These are phyloP conservation scores for Lordiphosa collinella DNA, from an alignment of 1,140 invertebrate genomes.

Conservation along the genomic window DNA sequence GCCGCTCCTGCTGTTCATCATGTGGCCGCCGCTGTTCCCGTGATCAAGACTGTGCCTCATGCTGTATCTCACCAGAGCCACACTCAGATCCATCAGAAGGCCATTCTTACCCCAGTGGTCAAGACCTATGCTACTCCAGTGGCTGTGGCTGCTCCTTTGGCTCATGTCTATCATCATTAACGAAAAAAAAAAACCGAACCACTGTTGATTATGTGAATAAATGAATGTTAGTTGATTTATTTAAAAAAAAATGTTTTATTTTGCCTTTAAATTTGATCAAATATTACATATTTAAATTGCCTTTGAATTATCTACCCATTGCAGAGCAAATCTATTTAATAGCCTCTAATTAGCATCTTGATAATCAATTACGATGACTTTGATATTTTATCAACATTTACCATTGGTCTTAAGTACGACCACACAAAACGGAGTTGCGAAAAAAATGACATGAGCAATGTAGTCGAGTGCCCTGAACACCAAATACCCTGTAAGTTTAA, in stretches of 20 bases:
- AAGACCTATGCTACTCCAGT: conserved; percentile 53
- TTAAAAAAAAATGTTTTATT: background rate
- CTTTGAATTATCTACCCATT: conserved; percentile 1
- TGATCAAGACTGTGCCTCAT: conserved; percentile 52
- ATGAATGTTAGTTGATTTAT: conserved; percentile 16
- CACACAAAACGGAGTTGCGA: conserved; percentile 13
- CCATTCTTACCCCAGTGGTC: conserved; percentile 39
- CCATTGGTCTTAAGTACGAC: conserved; percentile 1
- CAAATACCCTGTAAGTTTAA: too few species aligned
- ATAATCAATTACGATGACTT: conserved; percentile 31
- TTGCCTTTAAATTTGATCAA: too few species aligned
- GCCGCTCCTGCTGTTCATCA: conserved; percentile 67
- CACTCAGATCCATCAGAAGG: conserved; percentile 69
- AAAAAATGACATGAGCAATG: too few species aligned
- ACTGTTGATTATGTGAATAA: conserved; percentile 58
- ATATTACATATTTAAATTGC: too few species aligned
- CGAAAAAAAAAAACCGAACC: background rate
- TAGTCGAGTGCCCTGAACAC: too few species aligned
- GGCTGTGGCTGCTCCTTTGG: conserved; percentile 39
- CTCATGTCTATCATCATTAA: conserved; percentile 61
- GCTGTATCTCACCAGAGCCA: conserved; percentile 81
- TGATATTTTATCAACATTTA: conserved; percentile 27
- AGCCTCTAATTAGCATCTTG: conserved; percentile 20
- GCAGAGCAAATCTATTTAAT: conserved; percentile 16
- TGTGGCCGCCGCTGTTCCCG: conserved; percentile 40